These are phyloP conservation scores for Drosophila percnosoma DNA, from an alignment of 2,888 invertebrate species.

Conservation along the genomic window DNA sequence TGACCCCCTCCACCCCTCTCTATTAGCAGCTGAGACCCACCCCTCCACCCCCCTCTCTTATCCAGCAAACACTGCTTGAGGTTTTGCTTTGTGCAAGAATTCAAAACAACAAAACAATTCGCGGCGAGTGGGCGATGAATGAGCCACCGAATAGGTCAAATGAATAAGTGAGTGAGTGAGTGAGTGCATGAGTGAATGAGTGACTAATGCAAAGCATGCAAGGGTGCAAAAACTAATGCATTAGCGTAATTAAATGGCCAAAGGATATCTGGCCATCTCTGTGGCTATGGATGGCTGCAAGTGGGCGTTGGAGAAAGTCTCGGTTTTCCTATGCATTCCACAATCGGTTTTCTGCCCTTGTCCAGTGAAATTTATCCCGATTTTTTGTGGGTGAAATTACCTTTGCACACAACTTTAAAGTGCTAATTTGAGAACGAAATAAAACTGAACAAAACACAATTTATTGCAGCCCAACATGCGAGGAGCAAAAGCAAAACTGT, in stretches of 20 bases:
- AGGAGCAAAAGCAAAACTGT: not conserved
- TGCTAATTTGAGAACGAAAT: not conserved
- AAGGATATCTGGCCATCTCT: slow-evolving; percentile 37
- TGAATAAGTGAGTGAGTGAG: slow-evolving; percentile 26
- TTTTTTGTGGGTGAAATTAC: not conserved
- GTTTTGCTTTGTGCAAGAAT: slow-evolving; percentile 39
- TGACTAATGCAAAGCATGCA: slow-evolving; percentile 46
- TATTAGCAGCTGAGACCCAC: slow-evolving; percentile 16
- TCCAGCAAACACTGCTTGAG: slow-evolving; percentile 7
- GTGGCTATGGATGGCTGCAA: not conserved
- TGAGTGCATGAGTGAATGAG: slow-evolving; percentile 37
- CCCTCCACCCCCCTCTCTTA: not conserved
- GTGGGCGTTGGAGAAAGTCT: not conserved
- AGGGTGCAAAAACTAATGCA: slow-evolving; percentile 48
- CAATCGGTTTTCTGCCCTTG: slow-evolving; percentile 1
- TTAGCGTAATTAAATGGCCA: slow-evolving; percentile 60
- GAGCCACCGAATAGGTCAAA: slow-evolving; percentile 20
- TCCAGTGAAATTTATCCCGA: not conserved
- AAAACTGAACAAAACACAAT: not conserved
- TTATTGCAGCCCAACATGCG: not conserved
- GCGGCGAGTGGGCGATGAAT: slow-evolving; percentile 26
- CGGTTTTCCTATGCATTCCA: not conserved
- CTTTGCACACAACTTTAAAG: not conserved
- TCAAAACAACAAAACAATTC: slow-evolving; percentile 28
- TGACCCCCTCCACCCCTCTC: not conserved